Evolutionary conservation across 2,888 invertebrate genomes (phyloP), one percentile per base, ranked within the genome.

Genomic region (Pharmacophagus antenor): DNA sequence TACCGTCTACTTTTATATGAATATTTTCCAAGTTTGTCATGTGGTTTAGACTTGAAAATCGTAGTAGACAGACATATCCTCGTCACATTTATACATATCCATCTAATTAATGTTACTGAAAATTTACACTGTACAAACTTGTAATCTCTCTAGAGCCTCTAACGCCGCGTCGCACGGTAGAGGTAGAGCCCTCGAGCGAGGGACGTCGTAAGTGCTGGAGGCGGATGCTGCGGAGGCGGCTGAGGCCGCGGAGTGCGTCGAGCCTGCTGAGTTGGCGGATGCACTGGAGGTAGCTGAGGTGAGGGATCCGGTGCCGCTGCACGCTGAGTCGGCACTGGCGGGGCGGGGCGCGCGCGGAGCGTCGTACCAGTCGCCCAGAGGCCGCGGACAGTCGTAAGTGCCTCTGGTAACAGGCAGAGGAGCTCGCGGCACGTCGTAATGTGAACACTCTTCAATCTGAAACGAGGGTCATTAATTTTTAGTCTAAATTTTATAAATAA

Each of bases 371-470:
- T 86, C 89, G 31, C 79, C 82, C 25, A 80, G 62, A 0, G 88
- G 84, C 21, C 88, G 76, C 0, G 89, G 89, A 66, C 93, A 93
- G 76, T 94, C 93, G 72, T 94, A 94, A 41, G 94, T 93, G 72
- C 95, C 95, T 12, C 72, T 93, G 69, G 98, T 93, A 62, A 90
- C 90, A 0, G 90, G 89, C 81, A 89, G 80, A 1, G 90, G 90
- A 6, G 90, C 88, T 5, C 89, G 81, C 0, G 90, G 90, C n/a
- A 90, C 89, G 62, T 90, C 90, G 70, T 90, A 90, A 65, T 88
- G 88, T 42, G 90, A 88, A 65, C 88, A 88, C 68, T 90, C 90
- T 70, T 90, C 90, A 66, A 89, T 90, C 90, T 90, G 74, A 37
- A 25, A 42, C 0, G 17, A 22, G 50, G 12, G 15, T 37, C 4